A percentile compares a stretch with the other conserved stretches of the same genome.
phyloP scores from a whole-genome alignment of 37 sponge, comb jelly and placozoan genomes.

The Hexactinellida sp. region DNA sequence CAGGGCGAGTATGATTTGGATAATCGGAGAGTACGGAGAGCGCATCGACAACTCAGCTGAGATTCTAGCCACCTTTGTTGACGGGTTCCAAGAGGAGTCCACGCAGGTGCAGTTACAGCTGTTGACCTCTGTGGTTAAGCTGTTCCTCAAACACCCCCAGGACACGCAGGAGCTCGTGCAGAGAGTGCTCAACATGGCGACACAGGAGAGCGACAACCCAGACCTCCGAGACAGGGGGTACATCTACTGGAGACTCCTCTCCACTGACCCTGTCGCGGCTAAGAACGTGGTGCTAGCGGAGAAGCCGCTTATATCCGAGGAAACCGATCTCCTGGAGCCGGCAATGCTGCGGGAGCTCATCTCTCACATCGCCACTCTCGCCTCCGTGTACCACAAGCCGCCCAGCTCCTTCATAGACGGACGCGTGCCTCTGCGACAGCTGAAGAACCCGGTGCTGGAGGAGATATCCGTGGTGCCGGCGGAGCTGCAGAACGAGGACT shows the following conservation, averaged over 20 bases:
- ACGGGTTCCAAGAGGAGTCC: constrained; percentile 85
- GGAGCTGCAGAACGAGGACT: constrained; percentile 14
- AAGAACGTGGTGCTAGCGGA: constrained; percentile 97
- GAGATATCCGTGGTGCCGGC: constrained; percentile 37
- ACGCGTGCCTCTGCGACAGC: constrained; percentile 52
- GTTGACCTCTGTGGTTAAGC: constrained; percentile 88
- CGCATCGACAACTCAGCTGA: constrained; percentile 90
- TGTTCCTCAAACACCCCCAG: constrained; percentile 84
- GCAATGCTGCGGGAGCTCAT: constrained; percentile 90
- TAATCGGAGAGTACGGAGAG: constrained; percentile 95
- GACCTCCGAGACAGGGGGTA: constrained; percentile 95
- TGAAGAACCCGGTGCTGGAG: constrained; percentile 27
- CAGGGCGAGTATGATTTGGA: constrained; percentile 99
- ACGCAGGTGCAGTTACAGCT: constrained; percentile 92
- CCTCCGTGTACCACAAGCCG: constrained; percentile 98
- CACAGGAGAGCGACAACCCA: constrained; percentile 99
- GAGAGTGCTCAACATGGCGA: constrained; percentile 79
- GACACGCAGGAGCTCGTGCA: constrained; percentile 92
- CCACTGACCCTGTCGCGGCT: constrained; percentile 96
- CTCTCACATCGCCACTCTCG: constrained; percentile 87
- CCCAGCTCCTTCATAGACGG: constrained; percentile 94
- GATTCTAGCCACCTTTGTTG: constrained; percentile 70
- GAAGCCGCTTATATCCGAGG: constrained; percentile 95
- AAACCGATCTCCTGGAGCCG: constrained; percentile 93
- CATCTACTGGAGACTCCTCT: constrained; percentile 96